phyloP scores from a whole-genome alignment of 30 jellyfish, hydroid and myxozoan species.

The Hydra vulgaris region DNA sequence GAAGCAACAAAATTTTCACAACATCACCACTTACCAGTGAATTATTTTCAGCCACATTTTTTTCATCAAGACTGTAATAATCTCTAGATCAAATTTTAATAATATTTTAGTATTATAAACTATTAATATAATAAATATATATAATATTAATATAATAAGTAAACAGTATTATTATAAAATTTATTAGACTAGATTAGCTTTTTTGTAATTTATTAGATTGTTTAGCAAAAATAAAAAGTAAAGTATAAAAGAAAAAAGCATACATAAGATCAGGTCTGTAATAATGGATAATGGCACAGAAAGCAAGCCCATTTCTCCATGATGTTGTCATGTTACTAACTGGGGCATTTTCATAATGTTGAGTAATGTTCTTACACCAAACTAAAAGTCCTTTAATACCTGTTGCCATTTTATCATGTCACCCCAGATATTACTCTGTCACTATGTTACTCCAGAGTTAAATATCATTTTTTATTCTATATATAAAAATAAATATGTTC shows the following conservation, averaged over 20 bases:
- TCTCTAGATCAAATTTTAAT: constrained; percentile 33
- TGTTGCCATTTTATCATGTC: constrained; percentile 30
- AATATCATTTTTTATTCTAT: background rate
- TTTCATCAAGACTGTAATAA: constrained; percentile 55
- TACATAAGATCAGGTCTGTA: constrained; percentile 85
- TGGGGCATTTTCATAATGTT: constrained; percentile 61
- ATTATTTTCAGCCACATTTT: constrained; percentile 78
- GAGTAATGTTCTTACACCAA: constrained; percentile 83
- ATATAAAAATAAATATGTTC: no score
- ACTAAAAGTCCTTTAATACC: constrained; percentile 72
- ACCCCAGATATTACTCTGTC: constrained; percentile 19
- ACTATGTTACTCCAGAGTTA: background rate
- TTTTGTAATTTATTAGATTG: no score
- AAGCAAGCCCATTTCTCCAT: constrained; percentile 91
- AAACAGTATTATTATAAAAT: no score
- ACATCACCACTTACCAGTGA: constrained; percentile 53
- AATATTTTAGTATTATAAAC: background rate
- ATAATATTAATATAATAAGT: no score
- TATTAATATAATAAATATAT: no score
- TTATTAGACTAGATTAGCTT: no score
- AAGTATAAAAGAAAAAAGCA: background rate
- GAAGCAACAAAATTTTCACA: no score
- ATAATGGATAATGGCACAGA: constrained; percentile 89
- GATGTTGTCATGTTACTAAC: constrained; percentile 79
- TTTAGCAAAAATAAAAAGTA: no score